A percentile compares a stretch with the other conserved stretches of the same genome.
Conservation (phyloP, 2,113 vertebrate genomes). For the Alces alces region DNA sequence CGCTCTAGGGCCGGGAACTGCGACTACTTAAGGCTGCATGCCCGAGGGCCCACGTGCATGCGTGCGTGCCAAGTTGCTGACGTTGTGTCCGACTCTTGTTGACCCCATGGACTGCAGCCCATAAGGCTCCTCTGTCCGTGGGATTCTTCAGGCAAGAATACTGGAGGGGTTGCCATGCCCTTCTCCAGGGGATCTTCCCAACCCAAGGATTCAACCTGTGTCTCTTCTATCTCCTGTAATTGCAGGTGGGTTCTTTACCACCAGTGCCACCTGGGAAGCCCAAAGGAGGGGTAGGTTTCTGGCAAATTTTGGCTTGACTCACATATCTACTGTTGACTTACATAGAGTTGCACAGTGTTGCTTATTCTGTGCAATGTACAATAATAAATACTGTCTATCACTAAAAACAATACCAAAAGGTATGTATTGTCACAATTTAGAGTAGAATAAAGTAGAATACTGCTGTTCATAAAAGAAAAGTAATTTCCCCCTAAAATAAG, state of each 20-base stretch:
- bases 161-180: not conserved
- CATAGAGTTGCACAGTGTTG: not conserved
- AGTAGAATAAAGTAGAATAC: not conserved
- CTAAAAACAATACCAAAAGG: not conserved
- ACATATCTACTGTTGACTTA: not conserved
- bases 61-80: accelerated
- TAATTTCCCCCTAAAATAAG: not conserved
- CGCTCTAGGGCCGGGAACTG: accelerated
- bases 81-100: not conserved
- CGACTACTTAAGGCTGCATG: not conserved
- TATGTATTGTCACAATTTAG: not conserved
- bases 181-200: not conserved
- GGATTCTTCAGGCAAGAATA: not conserved
- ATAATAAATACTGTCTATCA: not conserved
- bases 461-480: not conserved
- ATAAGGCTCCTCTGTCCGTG: not conserved
- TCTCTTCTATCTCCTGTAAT: not conserved
- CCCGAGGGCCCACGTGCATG: not conserved
- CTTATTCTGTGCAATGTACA: not conserved
- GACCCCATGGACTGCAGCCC: not conserved
- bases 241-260: not conserved
- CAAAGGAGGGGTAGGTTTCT: not conserved
- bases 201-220: not conserved
- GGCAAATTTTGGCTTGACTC: not conserved
- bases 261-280: not conserved